Conservation (phyloP, 2,888 invertebrate genomes). For the Hedya salicella region DNA sequence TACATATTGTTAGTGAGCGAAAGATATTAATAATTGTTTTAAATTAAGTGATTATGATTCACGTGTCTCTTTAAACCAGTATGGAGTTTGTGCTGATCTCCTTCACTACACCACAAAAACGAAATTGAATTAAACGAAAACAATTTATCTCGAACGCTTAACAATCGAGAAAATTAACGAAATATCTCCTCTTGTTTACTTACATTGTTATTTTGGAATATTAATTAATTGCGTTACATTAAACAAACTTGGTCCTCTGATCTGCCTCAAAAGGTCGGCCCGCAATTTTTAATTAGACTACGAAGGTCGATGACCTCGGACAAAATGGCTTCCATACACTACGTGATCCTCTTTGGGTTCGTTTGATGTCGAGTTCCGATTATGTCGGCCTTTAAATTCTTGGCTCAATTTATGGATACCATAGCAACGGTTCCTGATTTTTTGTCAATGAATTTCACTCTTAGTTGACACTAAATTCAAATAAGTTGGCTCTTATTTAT, state of each 20-base stretch:
- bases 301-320: not conserved
- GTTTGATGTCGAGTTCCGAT: not conserved
- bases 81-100: not conserved
- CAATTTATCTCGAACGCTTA: not conserved
- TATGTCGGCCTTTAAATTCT: not conserved
- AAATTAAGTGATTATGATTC: too few species aligned
- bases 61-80: too few species aligned
- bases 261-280: not conserved
- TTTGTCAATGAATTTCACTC: not conserved
- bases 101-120: not conserved
- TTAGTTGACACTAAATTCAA: too few species aligned
- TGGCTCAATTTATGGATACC: not conserved
- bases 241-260: slow-evolving; percentile 5
- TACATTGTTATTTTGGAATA: slow-evolving; percentile 5
- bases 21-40: too few species aligned
- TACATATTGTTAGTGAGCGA: too few species aligned
- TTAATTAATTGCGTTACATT: slow-evolving; percentile 9
- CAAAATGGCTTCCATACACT: not conserved
- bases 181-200: slow-evolving; percentile 3
- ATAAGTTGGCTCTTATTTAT: too few species aligned
- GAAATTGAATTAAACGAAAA: not conserved
- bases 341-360: not conserved
- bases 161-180: slow-evolving; percentile 6
- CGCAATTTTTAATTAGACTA: slow-evolving; percentile 10
- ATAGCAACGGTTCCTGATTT: not conserved